These are phyloP conservation scores for Heliconius ismenius DNA, from an alignment of 2,888 invertebrate species.

Conservation along the genomic window DNA sequence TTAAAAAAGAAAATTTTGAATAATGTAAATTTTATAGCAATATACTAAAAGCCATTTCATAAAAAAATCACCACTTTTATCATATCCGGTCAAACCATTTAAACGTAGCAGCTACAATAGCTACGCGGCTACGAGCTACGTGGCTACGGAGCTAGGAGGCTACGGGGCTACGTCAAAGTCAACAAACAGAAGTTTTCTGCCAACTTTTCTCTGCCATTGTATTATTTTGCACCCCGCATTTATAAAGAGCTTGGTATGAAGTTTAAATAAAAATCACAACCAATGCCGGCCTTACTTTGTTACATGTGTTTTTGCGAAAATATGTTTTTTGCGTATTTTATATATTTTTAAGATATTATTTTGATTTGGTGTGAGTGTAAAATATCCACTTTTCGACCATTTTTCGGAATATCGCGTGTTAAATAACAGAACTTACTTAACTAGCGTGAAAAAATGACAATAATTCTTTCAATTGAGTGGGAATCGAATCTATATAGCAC, in stretches of 20 bases:
- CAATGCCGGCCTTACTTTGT: slow-evolving; percentile 6
- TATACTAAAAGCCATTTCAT: background rate
- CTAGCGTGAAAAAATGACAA: too few species aligned
- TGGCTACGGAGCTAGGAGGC: slow-evolving; percentile 13
- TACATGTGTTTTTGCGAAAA: background rate
- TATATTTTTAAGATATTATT: background rate
- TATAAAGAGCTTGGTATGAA: slow-evolving; percentile 9
- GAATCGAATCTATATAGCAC: background rate
- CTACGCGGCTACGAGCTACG: slow-evolving; percentile 21
- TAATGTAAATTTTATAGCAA: background rate
- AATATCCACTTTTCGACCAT: too few species aligned
- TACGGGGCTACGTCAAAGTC: slow-evolving; percentile 27
- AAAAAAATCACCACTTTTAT: background rate
- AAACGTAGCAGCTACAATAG: background rate
- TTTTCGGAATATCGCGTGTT: too few species aligned
- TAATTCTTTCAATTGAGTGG: too few species aligned
- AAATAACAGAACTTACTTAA: too few species aligned
- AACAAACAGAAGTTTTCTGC: slow-evolving; percentile 27
- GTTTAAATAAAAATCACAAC: slow-evolving; percentile 18
- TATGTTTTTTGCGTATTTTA: background rate
- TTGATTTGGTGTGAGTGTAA: background rate
- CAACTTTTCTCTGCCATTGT: slow-evolving; percentile 32
- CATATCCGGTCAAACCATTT: background rate
- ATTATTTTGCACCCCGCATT: slow-evolving; percentile 25
- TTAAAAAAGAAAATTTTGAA: background rate